These are phyloP conservation scores for Promerops cafer DNA, from an alignment of 2,113 vertebrate genomes.

Conservation along the genomic window DNA sequence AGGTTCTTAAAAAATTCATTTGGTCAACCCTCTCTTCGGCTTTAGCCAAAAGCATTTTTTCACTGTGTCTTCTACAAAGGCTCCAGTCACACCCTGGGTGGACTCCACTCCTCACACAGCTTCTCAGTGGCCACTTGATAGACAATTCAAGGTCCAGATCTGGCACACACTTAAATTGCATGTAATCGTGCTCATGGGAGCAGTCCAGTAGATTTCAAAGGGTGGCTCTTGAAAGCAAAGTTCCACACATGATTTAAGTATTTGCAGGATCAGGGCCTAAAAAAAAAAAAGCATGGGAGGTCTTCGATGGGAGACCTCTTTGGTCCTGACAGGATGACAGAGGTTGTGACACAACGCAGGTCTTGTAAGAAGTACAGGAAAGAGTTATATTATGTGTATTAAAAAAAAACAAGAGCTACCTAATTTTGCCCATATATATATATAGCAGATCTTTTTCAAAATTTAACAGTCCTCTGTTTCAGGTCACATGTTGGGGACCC, in stretches of 20 bases:
- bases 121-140: neutral
- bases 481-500: neutral
- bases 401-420: neutral
- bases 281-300: neutral
- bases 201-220: slow-evolving; percentile 17
- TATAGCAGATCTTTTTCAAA: neutral
- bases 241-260: neutral
- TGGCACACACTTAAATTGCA: neutral
- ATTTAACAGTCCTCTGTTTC: neutral
- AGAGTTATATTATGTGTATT: neutral
- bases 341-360: neutral
- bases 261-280: neutral
- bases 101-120: neutral
- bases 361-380: neutral
- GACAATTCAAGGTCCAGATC: neutral
- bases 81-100: neutral
- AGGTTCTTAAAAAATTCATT: neutral
- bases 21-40: neutral
- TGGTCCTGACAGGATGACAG: neutral
- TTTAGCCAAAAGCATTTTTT: neutral
- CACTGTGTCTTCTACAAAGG: neutral
- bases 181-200: neutral
- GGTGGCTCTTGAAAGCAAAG: neutral
- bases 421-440: neutral
- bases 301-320: neutral